Evolutionary conservation across 2,888 invertebrate species (phyloP).

Genomic region (Himalopsyche japonica): DNA sequence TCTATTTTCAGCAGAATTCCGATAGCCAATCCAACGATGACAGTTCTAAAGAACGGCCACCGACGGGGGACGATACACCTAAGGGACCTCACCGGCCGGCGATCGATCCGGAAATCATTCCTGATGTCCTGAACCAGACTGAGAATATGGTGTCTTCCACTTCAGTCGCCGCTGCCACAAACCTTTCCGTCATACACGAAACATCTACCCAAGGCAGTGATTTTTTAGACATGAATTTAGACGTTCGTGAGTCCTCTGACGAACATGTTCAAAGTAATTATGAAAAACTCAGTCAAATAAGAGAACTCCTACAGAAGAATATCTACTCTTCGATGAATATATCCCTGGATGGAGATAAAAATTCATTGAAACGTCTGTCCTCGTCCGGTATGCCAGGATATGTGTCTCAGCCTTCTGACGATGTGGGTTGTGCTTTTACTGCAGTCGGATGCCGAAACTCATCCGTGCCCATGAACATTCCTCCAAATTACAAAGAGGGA

Average conservation of each 20-base stretch:
- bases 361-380: not conserved
- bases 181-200: not conserved
- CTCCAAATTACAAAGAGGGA: conserved; percentile 32
- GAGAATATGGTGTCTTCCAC: not conserved
- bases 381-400: not conserved
- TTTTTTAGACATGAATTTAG: conserved; percentile 55
- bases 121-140: no score
- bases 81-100: not conserved
- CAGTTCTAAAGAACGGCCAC: conserved; percentile 39
- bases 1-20: conserved; percentile 70
- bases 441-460: conserved; percentile 45
- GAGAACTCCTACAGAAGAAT: conserved; percentile 72
- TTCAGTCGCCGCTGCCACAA: not conserved
- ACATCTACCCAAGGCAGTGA: conserved; percentile 42
- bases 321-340: not conserved
- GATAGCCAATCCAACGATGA: conserved; percentile 45
- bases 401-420: conserved; percentile 41
- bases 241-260: conserved; percentile 49
- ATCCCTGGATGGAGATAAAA: not conserved
- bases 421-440: conserved; percentile 51
- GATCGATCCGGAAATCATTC: not conserved
- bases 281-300: conserved; percentile 74
- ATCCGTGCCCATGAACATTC: conserved; percentile 43
- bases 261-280: conserved; percentile 61
- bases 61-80: conserved; percentile 10